These are phyloP conservation scores for Melanaphis sacchari DNA, from an alignment of 1,140 invertebrate species.

Conservation along the genomic window DNA sequence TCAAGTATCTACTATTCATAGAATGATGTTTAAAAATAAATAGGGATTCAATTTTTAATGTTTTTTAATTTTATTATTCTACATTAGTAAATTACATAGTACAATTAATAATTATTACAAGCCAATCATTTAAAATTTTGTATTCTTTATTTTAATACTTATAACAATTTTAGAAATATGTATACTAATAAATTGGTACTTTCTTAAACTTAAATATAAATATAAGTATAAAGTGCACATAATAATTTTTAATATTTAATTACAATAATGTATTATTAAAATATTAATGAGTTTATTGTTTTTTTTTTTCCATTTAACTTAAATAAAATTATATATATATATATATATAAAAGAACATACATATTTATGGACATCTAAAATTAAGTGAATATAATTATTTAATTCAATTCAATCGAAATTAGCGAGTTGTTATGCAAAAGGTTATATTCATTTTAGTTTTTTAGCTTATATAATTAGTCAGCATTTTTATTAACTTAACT, in stretches of 20 bases:
- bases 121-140: too few relatives aligned
- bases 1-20: too few relatives aligned
- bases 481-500: neutral
- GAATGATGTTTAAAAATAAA: too few relatives aligned
- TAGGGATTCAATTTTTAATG: too few relatives aligned
- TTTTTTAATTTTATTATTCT: neutral
- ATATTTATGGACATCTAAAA: neutral
- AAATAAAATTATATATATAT: too few relatives aligned
- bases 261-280: neutral
- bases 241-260: neutral
- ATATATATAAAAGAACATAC: too few relatives aligned
- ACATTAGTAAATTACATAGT: neutral
- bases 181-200: too few relatives aligned
- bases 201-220: too few relatives aligned
- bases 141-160: too few relatives aligned
- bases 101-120: too few relatives aligned
- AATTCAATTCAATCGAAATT: neutral
- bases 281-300: neutral
- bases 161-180: too few relatives aligned
- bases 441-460: neutral
- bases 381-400: neutral
- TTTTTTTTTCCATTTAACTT: too few relatives aligned
- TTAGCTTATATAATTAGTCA: neutral
- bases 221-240: neutral
- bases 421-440: neutral